phyloP scores from a whole-genome alignment of 64 coral and sea anemone genomes.

The Actinia equina region DNA sequence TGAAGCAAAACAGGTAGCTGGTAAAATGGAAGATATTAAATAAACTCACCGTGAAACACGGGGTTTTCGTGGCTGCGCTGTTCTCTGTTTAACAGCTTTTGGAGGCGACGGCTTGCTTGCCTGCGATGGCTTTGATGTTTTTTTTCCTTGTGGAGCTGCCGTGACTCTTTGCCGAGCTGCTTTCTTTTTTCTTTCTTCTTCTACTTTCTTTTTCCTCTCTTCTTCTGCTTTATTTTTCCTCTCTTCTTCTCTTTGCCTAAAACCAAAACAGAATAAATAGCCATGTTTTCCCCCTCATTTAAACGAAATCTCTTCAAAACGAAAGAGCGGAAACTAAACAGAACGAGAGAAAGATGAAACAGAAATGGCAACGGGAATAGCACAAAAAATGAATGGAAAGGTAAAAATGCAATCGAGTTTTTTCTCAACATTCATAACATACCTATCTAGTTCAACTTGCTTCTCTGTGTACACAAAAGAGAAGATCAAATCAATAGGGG shows the following conservation, averaged over 20 bases:
- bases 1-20: too few species aligned
- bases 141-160: background rate
- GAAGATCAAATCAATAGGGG: background rate
- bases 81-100: background rate
- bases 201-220: background rate
- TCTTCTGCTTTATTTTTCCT: background rate
- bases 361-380: background rate
- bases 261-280: background rate
- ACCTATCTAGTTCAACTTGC: background rate
- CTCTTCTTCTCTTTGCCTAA: constrained; percentile 1
- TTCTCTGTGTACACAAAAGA: background rate
- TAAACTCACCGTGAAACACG: background rate
- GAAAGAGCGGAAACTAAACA: background rate
- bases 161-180: background rate
- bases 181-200: background rate
- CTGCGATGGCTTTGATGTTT: background rate
- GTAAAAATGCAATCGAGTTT: too few species aligned
- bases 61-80: background rate
- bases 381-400: too few species aligned
- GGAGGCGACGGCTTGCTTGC: background rate
- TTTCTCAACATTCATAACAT: background rate
- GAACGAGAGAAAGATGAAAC: background rate
- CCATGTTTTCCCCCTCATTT: background rate
- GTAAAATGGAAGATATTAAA: background rate
- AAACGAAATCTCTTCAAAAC: too few species aligned